These are phyloP conservation scores for Ia io DNA, from an alignment of 2,113 vertebrate genomes.

Conservation along the genomic window DNA sequence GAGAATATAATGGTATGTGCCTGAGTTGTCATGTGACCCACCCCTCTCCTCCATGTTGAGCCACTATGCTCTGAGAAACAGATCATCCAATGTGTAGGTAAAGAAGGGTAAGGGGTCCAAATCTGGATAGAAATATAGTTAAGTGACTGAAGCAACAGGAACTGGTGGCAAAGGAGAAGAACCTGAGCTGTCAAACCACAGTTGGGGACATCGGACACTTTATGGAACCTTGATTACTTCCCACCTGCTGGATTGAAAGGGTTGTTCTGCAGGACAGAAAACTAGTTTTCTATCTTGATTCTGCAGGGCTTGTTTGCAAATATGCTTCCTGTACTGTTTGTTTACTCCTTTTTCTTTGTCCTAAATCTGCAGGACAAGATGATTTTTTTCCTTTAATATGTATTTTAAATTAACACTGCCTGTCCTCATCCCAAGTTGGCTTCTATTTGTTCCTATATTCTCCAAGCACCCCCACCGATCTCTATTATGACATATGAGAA, in stretches of 20 bases:
- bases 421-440: not conserved
- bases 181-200: not conserved
- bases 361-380: conserved; percentile 7
- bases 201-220: not conserved
- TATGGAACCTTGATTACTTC: not conserved
- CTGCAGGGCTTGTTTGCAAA: not conserved
- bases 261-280: not conserved
- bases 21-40: not conserved
- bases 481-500: not conserved
- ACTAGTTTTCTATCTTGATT: not conserved
- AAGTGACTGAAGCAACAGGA: not conserved
- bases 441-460: not conserved
- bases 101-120: not conserved
- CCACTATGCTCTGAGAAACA: not conserved
- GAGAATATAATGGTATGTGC: not conserved
- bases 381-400: not conserved
- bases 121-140: not conserved
- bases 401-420: conserved; percentile 25
- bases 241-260: conserved; percentile 15
- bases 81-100: not conserved
- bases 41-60: fast-evolving
- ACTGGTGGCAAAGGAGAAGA: not conserved
- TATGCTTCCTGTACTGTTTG: not conserved
- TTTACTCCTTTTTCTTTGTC: conserved; percentile 46
- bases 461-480: not conserved